Base-by-base conservation (phyloP, 2,113 vertebrate species). In the Sphaerodactylus townsendi region DNA sequence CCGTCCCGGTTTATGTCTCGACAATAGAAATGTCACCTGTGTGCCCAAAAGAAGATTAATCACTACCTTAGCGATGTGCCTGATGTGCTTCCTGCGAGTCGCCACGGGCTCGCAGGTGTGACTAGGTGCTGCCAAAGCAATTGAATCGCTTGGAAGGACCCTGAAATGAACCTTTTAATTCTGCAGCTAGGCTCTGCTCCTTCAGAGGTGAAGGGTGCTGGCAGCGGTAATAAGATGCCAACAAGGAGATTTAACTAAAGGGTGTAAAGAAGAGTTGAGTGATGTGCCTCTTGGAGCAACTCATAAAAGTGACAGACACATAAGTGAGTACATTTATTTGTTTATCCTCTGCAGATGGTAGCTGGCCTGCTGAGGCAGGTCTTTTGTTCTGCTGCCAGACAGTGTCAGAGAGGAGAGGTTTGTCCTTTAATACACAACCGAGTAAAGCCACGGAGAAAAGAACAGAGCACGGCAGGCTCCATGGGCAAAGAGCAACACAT, bases 351-450 rank as follows among this genome's bases (percentile, higher is more conserved):
- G 88, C 81, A 87, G 73, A 84, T 88, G 80, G 53, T n/a, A 71
- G 85, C 89, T 85, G 87, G 72, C 44, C 87, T 92, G 89, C 81
- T 87, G 79, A 56, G 77, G 81, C 84, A 88, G 50, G 41, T 88
- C 86, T 94, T 90, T 90, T 84, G 85, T 85, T 84, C 84, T 92
- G 88, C 76, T 92, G 88, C 76, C 87, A 90, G 85, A 90, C 80
- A 77, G 65, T 88, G 86, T 92, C 91, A 92, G 77, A 84, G 84
- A 85, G 1, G 90, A 88, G 82, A 86, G 90, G 86, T 81, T 91
- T 75, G 80, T 85, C 81, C 77, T 83, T 90, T 85, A 86, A 75
- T 89, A 71, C 72, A 9, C 48, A 21, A 62, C 76, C 86, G 84
- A 78, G 65, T 35, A 68, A 79, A 79, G 68, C 81, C 88, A 4